Evolutionary conservation across 2,113 vertebrate genomes (phyloP).

Genomic region (Hypomesus transpacificus): DNA sequence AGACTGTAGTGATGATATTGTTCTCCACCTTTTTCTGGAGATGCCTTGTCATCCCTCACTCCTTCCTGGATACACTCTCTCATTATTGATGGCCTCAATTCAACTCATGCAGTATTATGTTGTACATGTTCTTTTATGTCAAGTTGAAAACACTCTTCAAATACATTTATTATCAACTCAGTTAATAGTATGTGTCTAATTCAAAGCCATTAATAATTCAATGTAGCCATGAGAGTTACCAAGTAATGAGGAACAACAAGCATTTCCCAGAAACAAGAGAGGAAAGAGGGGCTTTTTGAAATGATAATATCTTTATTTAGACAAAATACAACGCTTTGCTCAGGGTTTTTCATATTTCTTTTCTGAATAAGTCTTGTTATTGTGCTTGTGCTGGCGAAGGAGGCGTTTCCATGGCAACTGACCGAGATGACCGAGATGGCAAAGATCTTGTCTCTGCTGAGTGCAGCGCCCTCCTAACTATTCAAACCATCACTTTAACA

Average conservation of each 20-base stretch:
- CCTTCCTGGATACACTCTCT: constrained; percentile 29
- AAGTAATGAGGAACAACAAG: constrained; percentile 39
- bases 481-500: too few species aligned
- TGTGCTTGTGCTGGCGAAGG: constrained; percentile 28
- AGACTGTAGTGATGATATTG: neutral
- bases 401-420: constrained; percentile 43
- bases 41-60: constrained; percentile 35
- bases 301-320: constrained; percentile 50
- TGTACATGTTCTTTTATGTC: neutral
- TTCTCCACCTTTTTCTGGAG: constrained; percentile 30
- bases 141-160: constrained; percentile 10
- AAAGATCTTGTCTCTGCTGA: constrained; percentile 13
- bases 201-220: neutral
- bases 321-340: constrained; percentile 30
- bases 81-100: neutral
- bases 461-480: neutral
- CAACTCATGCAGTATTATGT: neutral
- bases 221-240: constrained; percentile 29
- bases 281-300: constrained; percentile 41
- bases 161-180: neutral
- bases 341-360: constrained; percentile 14
- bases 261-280: constrained; percentile 44
- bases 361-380: constrained; percentile 29
- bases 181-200: neutral
- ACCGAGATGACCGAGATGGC: neutral